Evolutionary conservation across 2,113 vertebrate genomes (phyloP).

Genomic region (Megaceryle maxima): DNA sequence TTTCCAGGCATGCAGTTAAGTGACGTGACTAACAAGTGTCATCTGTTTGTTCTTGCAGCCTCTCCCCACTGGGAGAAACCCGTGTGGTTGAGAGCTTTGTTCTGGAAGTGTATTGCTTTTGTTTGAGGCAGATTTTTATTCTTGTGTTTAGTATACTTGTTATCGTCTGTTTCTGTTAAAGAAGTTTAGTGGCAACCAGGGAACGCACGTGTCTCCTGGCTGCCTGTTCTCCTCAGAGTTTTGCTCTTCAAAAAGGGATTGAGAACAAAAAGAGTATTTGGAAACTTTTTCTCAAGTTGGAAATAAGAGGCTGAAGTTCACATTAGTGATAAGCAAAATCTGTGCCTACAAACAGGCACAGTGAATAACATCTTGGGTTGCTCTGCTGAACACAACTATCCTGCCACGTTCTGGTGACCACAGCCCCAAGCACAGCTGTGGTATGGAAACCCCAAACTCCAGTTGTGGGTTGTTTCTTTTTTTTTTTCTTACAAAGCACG

Average conservation of each 20-base stretch:
- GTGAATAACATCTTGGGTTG: background rate
- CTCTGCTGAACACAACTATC: background rate
- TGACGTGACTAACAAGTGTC: background rate
- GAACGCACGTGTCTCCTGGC: background rate
- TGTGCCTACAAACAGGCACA: background rate
- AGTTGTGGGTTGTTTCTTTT: background rate
- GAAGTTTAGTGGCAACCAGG: background rate
- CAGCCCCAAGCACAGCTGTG: background rate
- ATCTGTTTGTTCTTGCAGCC: background rate
- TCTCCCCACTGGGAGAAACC: constrained; percentile 15
- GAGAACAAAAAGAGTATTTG: background rate
- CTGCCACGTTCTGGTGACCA: background rate
- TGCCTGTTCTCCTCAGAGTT: background rate
- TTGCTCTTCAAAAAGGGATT: background rate
- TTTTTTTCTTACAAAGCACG: background rate
- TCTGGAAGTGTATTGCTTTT: constrained; percentile 20
- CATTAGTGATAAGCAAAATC: background rate
- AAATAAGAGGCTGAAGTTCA: background rate
- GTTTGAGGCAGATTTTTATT: constrained; percentile 13
- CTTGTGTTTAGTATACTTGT: constrained; percentile 17
- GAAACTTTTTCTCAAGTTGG: constrained; percentile 12
- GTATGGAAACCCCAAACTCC: background rate
- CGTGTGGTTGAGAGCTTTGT: background rate
- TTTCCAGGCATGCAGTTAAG: background rate
- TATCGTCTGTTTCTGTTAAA: background rate